Percentiles rank a stretch among this genome's conserved stretches.
Evolutionary conservation across 2,797 vertebrate genomes (phyloP).

Genomic region (Malurus splendens): DNA sequence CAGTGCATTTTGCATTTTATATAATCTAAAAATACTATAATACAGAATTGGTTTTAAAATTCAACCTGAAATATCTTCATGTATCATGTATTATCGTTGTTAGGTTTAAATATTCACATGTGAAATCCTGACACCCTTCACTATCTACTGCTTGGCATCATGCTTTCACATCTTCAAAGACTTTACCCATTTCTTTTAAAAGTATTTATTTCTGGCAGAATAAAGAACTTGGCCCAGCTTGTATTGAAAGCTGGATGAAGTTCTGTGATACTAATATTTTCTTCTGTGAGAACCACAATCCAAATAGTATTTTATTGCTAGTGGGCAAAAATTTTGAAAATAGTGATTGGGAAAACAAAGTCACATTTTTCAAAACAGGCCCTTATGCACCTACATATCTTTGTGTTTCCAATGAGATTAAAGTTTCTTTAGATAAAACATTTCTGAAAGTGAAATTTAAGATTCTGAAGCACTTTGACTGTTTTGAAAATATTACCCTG

Average conservation of each 20-base stretch:
- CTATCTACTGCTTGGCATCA: neutral
- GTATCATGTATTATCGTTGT: neutral
- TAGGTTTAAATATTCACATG: neutral
- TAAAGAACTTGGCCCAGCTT: neutral
- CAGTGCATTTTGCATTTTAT: neutral
- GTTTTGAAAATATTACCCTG: neutral
- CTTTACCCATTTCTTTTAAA: neutral
- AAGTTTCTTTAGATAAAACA: neutral
- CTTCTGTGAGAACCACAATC: neutral
- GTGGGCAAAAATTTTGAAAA: neutral
- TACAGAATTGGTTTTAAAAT: neutral
- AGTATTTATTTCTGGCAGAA: neutral
- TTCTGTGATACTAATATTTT: neutral
- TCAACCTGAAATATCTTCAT: neutral
- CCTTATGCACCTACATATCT: neutral
- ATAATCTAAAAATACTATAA: neutral
- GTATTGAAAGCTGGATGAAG: neutral
- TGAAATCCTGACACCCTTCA: neutral
- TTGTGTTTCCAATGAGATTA: neutral
- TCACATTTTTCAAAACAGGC: neutral
- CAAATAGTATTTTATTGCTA: neutral
- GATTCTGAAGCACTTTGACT: neutral
- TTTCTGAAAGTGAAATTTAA: neutral
- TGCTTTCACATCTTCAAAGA: neutral
- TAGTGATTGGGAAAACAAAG: neutral